phyloP scores from a whole-genome alignment of 2,113 vertebrate species.

The Pagrus major region DNA sequence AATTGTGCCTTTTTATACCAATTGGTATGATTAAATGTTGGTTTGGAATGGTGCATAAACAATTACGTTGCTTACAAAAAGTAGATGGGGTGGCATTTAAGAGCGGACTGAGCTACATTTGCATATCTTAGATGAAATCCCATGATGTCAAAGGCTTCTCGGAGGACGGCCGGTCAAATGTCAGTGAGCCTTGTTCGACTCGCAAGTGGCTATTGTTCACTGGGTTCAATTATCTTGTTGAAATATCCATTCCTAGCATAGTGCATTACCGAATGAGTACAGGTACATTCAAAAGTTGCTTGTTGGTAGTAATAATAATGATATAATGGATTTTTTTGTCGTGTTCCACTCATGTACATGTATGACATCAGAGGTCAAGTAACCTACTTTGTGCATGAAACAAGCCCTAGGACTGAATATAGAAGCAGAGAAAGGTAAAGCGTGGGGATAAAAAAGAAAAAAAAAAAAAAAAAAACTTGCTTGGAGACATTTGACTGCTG shows the following conservation, averaged over 20 bases:
- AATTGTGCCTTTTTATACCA: constrained; percentile 99
- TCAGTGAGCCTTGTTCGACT: constrained; percentile 65
- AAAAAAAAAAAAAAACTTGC: constrained; percentile 40
- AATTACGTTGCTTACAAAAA: constrained; percentile 85
- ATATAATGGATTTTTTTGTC: constrained; percentile 72
- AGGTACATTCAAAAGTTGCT: constrained; percentile 75
- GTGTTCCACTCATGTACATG: constrained; percentile 73
- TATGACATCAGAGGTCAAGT: constrained; percentile 72
- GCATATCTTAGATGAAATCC: constrained; percentile 76
- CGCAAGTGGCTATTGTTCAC: constrained; percentile 54
- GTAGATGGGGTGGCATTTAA: constrained; percentile 87
- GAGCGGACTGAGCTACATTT: constrained; percentile 81
- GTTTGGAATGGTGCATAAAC: constrained; percentile 90
- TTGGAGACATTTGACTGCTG: constrained; percentile 83
- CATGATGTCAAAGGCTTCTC: constrained; percentile 89
- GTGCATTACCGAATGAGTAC: constrained; percentile 74
- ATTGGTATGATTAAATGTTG: constrained; percentile 92
- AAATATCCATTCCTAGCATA: constrained; percentile 77
- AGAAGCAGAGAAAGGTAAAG: constrained; percentile 44
- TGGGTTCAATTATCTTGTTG: constrained; percentile 66
- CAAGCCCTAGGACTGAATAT: constrained; percentile 71
- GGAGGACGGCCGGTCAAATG: constrained; percentile 89
- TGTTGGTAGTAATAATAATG: constrained; percentile 76
- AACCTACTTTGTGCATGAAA: constrained; percentile 77
- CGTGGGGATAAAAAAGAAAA: background rate